A percentile compares a stretch with the other conserved stretches of the same genome.
phyloP scores from a whole-genome alignment of 2,113 vertebrate genomes.

The Collichthys lucidus region DNA sequence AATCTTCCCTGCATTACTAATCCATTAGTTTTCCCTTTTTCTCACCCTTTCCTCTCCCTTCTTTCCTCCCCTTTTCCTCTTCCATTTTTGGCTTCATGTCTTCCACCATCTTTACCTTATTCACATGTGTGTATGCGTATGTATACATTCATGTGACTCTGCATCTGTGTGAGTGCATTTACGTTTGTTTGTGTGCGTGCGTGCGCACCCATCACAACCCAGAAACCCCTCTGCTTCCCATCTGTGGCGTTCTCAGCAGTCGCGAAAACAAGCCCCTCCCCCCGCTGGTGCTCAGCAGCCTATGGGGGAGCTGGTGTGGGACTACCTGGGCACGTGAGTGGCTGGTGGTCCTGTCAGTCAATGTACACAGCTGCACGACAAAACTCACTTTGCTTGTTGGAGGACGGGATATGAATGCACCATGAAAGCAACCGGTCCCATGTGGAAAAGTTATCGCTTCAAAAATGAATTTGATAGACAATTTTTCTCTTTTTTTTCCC shows the following conservation, averaged over 20 bases:
- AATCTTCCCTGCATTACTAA: conserved; percentile 44
- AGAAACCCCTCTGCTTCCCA: conserved; percentile 77
- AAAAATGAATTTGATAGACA: background rate
- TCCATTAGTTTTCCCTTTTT: conserved; percentile 38
- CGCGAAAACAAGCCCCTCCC: conserved; percentile 79
- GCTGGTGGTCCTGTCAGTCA: conserved; percentile 64
- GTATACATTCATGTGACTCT: conserved; percentile 26
- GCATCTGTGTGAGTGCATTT: conserved; percentile 47
- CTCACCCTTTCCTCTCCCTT: conserved; percentile 27
- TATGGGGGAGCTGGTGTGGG: conserved; percentile 86
- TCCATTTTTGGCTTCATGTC: conserved; percentile 33
- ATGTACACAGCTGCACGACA: conserved; percentile 62
- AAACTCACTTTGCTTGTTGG: conserved; percentile 73
- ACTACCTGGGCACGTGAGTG: conserved; percentile 90
- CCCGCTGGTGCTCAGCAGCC: conserved; percentile 81
- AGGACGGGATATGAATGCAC: conserved; percentile 42
- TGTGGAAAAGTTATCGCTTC: conserved; percentile 65
- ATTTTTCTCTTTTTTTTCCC: background rate
- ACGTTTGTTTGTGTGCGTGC: background rate
- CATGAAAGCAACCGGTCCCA: conserved; percentile 42
- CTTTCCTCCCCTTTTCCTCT: conserved; percentile 42
- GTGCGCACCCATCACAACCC: conserved; percentile 51
- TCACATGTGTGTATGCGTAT: conserved; percentile 12
- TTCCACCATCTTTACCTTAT: conserved; percentile 6
- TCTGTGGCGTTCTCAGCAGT: conserved; percentile 77